Base-by-base conservation (phyloP, 2,113 vertebrate genomes). In the Campylomormyrus numenius region DNA sequence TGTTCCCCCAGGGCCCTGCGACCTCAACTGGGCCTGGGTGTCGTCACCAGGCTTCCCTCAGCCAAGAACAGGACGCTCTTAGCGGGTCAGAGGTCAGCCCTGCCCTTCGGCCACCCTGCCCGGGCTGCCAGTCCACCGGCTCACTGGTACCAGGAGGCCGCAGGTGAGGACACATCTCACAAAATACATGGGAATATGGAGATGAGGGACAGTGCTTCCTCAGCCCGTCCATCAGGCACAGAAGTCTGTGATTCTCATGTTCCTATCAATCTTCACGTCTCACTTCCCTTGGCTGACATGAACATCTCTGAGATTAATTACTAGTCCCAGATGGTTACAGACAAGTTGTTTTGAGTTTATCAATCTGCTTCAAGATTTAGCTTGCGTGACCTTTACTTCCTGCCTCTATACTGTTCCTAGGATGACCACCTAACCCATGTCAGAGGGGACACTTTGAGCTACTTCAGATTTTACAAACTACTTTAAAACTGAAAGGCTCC, bases 21-120 rank as follows among this genome's bases (percentile, higher is more conserved):
- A 92, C 98, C 98, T 88, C 98, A 99, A 94, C 46, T 99, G 58
- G 98, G 98, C 21, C 93, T 99, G 89, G 97, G 98, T 0, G 97
- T 97, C 0, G 96, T 98, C 93, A 97, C 96, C 90, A 96, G 97
- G 90, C 94, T 98, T 87, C 97, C 98, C 0, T 95, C 96, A 58
- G 93, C 97, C 58, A 99, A 97, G 92, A 96, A 94, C 89, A 97
- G 97, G 93, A 95, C 96, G 92, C 95, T 96, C 52, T 96, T 97
- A 3, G 92, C 96, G 0, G 96, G 96, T 94, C 98, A 97, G 39
- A 97, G 96, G 90, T 95, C 97, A 86, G 92, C 95, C 0, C 91
- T 93, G 0, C 94, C 95, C 90, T 92, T 96, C 56, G 95, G 96
- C 85, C 96, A 97, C 2, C 94, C 95, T 35, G 94, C 94, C 92